A percentile compares a stretch with the other conserved stretches of the same genome.
Evolutionary conservation across 1,140 invertebrate genomes (phyloP).

Genomic region (Lasioglossum baleicum): DNA sequence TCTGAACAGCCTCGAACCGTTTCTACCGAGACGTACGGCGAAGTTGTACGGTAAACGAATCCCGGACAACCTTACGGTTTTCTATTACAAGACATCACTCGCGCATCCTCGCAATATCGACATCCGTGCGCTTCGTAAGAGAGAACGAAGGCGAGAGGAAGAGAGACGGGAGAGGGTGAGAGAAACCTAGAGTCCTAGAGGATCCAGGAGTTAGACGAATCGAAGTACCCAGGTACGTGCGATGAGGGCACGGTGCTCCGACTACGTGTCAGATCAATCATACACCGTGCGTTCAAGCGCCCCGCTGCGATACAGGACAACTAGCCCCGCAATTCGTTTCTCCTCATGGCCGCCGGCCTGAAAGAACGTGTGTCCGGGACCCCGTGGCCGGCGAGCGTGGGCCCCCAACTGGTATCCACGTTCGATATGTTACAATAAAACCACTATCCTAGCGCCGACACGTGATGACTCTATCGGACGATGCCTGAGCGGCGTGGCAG

Average conservation of each 20-base stretch:
- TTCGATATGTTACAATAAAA: slow-evolving; percentile 69
- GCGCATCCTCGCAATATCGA: too few relatives aligned
- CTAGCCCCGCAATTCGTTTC: slow-evolving; percentile 65
- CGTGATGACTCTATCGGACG: slow-evolving; percentile 67
- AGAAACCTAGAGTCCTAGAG: neutral
- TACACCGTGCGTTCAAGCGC: slow-evolving; percentile 57
- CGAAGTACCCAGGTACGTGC: slow-evolving; percentile 56
- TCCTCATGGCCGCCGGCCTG: slow-evolving; percentile 37
- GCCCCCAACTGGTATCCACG: slow-evolving; percentile 51
- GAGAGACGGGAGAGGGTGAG: neutral
- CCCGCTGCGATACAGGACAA: slow-evolving; percentile 68
- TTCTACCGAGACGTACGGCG: neutral
- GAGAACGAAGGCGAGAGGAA: neutral
- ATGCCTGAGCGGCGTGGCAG: slow-evolving; percentile 7
- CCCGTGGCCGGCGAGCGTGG: slow-evolving; percentile 25
- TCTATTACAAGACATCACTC: neutral
- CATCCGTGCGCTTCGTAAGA: neutral
- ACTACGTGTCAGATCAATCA: slow-evolving; percentile 69
- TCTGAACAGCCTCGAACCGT: too few relatives aligned
- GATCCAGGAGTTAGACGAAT: slow-evolving; percentile 7
- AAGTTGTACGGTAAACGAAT: neutral
- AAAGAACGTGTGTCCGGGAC: slow-evolving; percentile 44
- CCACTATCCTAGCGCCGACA: slow-evolving; percentile 66
- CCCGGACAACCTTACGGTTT: neutral
- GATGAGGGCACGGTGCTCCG: slow-evolving; percentile 46